Base-by-base conservation (phyloP, 37 sponge, comb jelly and placozoan species). In the Oscarella lobularis region DNA sequence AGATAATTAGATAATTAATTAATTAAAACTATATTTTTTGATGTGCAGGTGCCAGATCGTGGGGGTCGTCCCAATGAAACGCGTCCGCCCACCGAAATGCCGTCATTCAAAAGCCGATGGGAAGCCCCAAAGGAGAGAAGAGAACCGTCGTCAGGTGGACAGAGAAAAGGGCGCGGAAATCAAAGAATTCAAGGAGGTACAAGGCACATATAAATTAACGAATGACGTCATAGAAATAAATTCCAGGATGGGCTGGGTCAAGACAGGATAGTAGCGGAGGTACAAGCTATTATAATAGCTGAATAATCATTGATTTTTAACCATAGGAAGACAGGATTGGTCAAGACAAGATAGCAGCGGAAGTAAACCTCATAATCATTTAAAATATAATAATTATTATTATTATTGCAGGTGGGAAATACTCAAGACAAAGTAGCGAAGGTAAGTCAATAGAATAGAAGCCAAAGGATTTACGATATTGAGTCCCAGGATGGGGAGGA, bases 41-140 rank as follows among this genome's bases (percentile, higher is more conserved):
- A n/a, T n/a, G n/a, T n/a, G n/a, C n/a, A n/a, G n/a, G n/a, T 92
- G 1, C 94, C 91, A 35, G 94, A 90, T 38, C 66, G 94, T 79
- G 94, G 94, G 1, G 94, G 94, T 31, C 48, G 94, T n/a, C 88
- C 91, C 31, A 40, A 41, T 41, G 94, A 94, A 88, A 90, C 91
- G 40, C 74, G 91, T 38, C 91, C 95, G 29, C 88, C 92, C 55
- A 85, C 88, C 3, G 92, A 94, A 41, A 94, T 94, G 92, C 95
- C 95, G 2, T 33, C 81, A 1, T 94, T 91, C 74, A 87, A 85
- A 68, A 75, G 78, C 73, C 72, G 94, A 39, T 76, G 80, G 0
- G 92, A 81, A 6, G 66, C 66, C 31, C 83, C 88, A 32, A 89
- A 77, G 39, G 92, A 82, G 29, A 74, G 79, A 31, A 73, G 94